Evolutionary conservation across 2,113 vertebrate species (phyloP).

Genomic region (Sinocyclocheilus rhinocerous): DNA sequence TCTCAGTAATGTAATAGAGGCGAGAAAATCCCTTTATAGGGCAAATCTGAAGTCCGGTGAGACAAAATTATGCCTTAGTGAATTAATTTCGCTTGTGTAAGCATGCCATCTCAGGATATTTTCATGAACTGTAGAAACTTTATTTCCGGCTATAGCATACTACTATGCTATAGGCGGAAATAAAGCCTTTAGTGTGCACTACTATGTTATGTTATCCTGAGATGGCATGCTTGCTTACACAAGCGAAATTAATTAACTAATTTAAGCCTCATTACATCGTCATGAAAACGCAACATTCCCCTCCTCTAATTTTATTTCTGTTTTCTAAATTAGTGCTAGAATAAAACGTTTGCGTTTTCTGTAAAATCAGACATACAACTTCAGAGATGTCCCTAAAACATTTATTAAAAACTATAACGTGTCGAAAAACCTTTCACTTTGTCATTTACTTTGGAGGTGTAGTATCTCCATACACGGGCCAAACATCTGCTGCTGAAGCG

Average conservation of each 20-base stretch:
- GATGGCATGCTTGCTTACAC: neutral
- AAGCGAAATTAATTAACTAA: neutral
- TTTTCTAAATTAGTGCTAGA: neutral
- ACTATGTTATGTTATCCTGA: no score
- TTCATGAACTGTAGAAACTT: no score
- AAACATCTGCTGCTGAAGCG: constrained; percentile 8
- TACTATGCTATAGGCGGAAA: neutral
- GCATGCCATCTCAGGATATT: no score
- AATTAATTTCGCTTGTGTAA: no score
- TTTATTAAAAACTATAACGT: neutral
- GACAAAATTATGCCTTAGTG: neutral
- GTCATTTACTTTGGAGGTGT: neutral
- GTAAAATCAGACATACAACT: neutral
- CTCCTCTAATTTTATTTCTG: neutral
- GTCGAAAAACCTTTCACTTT: neutral
- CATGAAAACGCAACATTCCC: neutral
- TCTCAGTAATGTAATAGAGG: neutral
- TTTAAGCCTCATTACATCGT: neutral
- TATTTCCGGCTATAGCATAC: neutral
- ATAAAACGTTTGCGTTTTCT: neutral
- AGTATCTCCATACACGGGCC: neutral
- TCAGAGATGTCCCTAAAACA: neutral
- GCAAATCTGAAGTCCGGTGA: neutral
- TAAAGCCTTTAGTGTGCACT: no score
- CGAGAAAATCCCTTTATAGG: neutral